Evolutionary conservation across 2,113 vertebrate genomes (phyloP), one percentile per base, ranked within the genome.

Genomic region (Lonchura striata): DNA sequence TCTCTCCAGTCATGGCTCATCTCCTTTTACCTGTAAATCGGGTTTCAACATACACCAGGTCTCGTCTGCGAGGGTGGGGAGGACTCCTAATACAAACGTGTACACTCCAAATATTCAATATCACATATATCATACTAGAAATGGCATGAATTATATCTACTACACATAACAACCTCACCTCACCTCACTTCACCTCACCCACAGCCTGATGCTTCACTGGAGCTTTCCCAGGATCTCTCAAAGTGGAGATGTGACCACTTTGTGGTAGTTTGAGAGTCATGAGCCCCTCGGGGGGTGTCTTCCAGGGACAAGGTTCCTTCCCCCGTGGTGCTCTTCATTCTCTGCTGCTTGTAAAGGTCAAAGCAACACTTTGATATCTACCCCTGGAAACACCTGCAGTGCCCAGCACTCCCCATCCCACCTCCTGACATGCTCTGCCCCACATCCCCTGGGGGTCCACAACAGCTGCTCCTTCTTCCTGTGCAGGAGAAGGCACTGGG

Each of bases 381-480:
- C 9, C 31, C 31, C 6, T 0, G 2, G 50, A 47, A 27, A 12
- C 50, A 52, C 14, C 47, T 61, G 72, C 63, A 53, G 53, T 42
- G 30, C 27, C 42, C 66, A 50, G 33, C 35, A 12, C 47, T 37
- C 10, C 47, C 27, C 47, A 30, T 12, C 11, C 24, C 76, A 9
- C n/a, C 31, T 46, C 49, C 57, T 11, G 57, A 35, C 3, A 2
- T 5, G 4, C n/a, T 33, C 57, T 78, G 33, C 31, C 10, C 42
- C 3, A 0, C 3, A 15, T 31, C 15, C 52, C 25, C 44, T 22
- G 44, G 10, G 22, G 52, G 5, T 20, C 46, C 52, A 9, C 0
- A 0, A 31, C 25, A 27, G 28, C 56, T 50, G 50, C 27, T 66
- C 76, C 61, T n/a, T 30, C 33, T 16, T 39, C 37, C 76, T 44